These are phyloP conservation scores for fruit fly (Drosophila melanogaster) DNA, from an alignment of 1,140 invertebrate genomes.

Conservation along the genomic window Release_6_plus_ISO1_MT NT_033779.5:18899001-18899500, in stretches of 20 bases:
- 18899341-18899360: slow-evolving; percentile 30
- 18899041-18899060: not conserved
- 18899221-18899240: slow-evolving; percentile 78
- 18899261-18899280: slow-evolving; percentile 71
- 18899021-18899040: not conserved
- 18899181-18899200: slow-evolving; percentile 16
- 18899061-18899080: slow-evolving; percentile 4
- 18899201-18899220: slow-evolving; percentile 26
- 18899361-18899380: slow-evolving; percentile 50
- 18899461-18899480: no score
- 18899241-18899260: slow-evolving; percentile 82
- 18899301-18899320: slow-evolving; percentile 80
- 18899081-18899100: slow-evolving; percentile 44
- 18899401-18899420: not conserved
- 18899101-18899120: slow-evolving; percentile 50
- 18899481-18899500: no score
- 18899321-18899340: slow-evolving; percentile 25
- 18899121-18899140: slow-evolving; percentile 77
- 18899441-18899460: no score
- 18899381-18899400: slow-evolving; percentile 8
- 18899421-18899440: not conserved
- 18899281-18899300: slow-evolving; percentile 81
- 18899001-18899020: slow-evolving; percentile 5
- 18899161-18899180: slow-evolving; percentile 26
- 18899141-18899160: slow-evolving; percentile 80